phyloP scores from a whole-genome alignment of 1,140 invertebrate species.

The Orussus abietinus region DNA sequence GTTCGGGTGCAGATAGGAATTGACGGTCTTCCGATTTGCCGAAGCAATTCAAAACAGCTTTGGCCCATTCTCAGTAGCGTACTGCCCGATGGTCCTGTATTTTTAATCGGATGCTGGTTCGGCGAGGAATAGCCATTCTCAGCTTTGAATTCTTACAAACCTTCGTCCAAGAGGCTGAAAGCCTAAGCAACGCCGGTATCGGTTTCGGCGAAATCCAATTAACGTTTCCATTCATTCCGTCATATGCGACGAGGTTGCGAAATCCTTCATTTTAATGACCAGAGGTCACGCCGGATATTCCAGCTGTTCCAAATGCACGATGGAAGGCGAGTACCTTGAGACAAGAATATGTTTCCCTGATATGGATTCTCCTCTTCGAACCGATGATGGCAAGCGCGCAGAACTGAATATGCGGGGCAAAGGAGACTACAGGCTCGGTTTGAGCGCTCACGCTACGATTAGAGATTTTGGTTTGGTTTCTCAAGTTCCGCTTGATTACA shows the following conservation, averaged over 20 bases:
- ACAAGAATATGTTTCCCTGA: constrained; percentile 16
- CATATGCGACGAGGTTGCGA: constrained; percentile 23
- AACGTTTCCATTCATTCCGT: constrained; percentile 17
- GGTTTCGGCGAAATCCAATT: constrained; percentile 9
- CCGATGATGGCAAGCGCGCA: no score
- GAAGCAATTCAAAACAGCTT: constrained; percentile 12
- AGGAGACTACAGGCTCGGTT: constrained; percentile 14
- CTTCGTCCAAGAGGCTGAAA: constrained; percentile 22
- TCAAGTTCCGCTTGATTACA: constrained; percentile 5
- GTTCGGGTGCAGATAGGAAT: constrained; percentile 3
- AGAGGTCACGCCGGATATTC: constrained; percentile 20
- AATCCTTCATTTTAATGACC: constrained; percentile 21
- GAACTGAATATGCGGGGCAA: constrained; percentile 16
- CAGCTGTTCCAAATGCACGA: constrained; percentile 25
- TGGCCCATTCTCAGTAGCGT: constrained; percentile 30
- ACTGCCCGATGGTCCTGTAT: constrained; percentile 13
- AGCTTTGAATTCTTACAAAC: constrained; percentile 17
- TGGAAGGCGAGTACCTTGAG: constrained; percentile 14
- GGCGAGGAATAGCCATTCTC: constrained; percentile 19
- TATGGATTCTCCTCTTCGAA: constrained; percentile 5
- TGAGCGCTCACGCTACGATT: constrained; percentile 17
- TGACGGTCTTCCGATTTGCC: constrained; percentile 23
- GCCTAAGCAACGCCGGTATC: constrained; percentile 16
- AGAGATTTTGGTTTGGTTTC: constrained; percentile 9
- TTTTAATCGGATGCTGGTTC: constrained; percentile 22